Evolutionary conservation across 1,140 invertebrate genomes (phyloP).

Genomic region (Euwallacea similis): DNA sequence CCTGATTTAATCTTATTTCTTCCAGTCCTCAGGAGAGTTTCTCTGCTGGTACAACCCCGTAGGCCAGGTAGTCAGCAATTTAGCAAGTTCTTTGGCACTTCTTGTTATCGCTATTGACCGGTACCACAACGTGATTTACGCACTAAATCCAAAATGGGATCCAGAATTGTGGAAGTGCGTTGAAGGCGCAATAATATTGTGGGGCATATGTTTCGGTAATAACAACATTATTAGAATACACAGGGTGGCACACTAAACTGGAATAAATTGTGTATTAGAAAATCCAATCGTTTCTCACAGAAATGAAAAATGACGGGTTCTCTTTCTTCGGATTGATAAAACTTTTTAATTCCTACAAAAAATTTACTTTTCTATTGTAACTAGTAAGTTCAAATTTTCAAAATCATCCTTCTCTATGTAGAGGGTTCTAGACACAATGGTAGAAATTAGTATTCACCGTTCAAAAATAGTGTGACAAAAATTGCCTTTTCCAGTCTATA

Average conservation of each 20-base stretch:
- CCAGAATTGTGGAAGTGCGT: conserved; percentile 48
- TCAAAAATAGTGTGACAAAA: no score
- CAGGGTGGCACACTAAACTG: background rate
- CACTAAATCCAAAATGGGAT: conserved; percentile 53
- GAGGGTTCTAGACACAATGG: no score
- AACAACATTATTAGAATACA: background rate
- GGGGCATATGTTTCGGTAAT: conserved; percentile 48
- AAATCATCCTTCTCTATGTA: no score
- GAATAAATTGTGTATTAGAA: no score
- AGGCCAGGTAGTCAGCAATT: conserved; percentile 55
- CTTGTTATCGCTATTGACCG: conserved; percentile 60
- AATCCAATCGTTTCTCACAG: no score
- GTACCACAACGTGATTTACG: conserved; percentile 55
- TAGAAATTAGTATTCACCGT: no score
- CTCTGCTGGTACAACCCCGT: conserved; percentile 58
- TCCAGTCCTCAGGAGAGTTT: conserved; percentile 51
- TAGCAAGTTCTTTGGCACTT: conserved; percentile 58
- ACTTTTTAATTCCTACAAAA: no score
- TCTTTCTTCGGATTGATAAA: background rate
- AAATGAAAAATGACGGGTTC: background rate
- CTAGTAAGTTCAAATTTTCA: no score
- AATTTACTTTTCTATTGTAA: no score
- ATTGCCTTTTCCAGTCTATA: no score
- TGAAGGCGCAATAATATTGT: conserved; percentile 47
- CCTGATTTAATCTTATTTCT: background rate